A percentile compares a stretch with the other conserved stretches of the same genome.
These are phyloP conservation scores for Microplitis mediator DNA, from an alignment of 1,140 invertebrate species.

Conservation along the genomic window DNA sequence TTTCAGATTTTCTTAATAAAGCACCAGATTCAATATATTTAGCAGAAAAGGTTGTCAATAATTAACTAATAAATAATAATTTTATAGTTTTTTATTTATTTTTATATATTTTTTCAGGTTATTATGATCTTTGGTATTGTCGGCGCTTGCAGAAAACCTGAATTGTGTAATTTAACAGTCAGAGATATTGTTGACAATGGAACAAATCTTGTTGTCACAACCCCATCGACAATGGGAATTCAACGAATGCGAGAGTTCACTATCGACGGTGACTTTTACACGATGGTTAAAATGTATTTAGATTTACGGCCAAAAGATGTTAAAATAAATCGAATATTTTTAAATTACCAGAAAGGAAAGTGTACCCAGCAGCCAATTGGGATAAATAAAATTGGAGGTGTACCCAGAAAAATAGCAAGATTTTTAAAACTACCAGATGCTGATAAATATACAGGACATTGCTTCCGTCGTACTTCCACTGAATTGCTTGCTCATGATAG, in stretches of 20 bases:
- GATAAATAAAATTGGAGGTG: conserved; percentile 15
- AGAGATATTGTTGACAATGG: conserved; percentile 11
- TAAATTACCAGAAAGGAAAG: conserved; percentile 26
- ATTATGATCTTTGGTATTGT: conserved; percentile 27
- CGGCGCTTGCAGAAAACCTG: conserved; percentile 26
- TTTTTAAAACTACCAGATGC: conserved; percentile 37
- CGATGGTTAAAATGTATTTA: conserved; percentile 10
- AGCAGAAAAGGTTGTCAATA: conserved; percentile 20
- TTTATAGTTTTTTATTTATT: not conserved
- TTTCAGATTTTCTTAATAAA: conserved; percentile 27
- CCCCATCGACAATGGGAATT: not conserved
- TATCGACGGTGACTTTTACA: not conserved
- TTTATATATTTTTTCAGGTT: conserved; percentile 5
- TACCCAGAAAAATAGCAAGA: conserved; percentile 22
- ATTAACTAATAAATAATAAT: no score
- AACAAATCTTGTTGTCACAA: not conserved
- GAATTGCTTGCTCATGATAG: conserved; percentile 40
- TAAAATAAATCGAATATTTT: conserved; percentile 2
- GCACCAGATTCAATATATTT: conserved; percentile 26
- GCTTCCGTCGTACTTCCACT: conserved; percentile 44
- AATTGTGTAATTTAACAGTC: conserved; percentile 19
- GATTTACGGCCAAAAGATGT: not conserved
- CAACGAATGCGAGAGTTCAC: not conserved
- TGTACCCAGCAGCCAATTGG: conserved; percentile 26
- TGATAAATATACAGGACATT: conserved; percentile 43